A percentile compares a stretch with the other conserved stretches of the same genome.
phyloP scores from a whole-genome alignment of 2,113 vertebrate genomes.

The Urocolius indicus region DNA sequence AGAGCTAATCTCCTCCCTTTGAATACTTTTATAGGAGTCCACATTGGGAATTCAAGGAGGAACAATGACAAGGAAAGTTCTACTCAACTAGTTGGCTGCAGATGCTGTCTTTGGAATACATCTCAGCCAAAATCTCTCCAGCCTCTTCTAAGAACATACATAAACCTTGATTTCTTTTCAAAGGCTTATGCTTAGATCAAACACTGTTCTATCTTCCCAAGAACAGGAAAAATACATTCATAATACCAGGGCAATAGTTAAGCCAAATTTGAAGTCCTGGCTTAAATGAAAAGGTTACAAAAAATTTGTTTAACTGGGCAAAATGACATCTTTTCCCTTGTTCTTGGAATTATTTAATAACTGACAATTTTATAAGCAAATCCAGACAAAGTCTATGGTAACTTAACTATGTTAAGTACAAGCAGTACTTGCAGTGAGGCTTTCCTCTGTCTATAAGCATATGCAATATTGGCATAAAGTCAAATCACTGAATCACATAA shows the following conservation, averaged over 20 bases:
- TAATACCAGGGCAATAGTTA: neutral
- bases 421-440: neutral
- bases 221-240: neutral
- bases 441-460: neutral
- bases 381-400: neutral
- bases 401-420: neutral
- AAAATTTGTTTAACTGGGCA: neutral
- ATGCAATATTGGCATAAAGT: neutral
- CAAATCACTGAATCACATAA: neutral
- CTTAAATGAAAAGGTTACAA: neutral
- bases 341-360: slow-evolving; percentile 1
- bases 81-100: neutral
- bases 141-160: neutral
- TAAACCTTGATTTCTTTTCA: neutral
- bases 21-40: neutral
- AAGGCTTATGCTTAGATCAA: neutral
- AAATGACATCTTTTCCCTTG: neutral
- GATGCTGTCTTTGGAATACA: neutral
- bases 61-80: neutral
- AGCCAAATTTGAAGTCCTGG: neutral
- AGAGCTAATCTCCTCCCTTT: neutral
- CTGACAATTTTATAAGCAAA: neutral
- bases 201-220: neutral
- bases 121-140: neutral
- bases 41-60: neutral